Percentiles rank a stretch among this genome's conserved stretches.
Conservation (phyloP, 2,113 vertebrate species). For the Podarcis cretensis region DNA sequence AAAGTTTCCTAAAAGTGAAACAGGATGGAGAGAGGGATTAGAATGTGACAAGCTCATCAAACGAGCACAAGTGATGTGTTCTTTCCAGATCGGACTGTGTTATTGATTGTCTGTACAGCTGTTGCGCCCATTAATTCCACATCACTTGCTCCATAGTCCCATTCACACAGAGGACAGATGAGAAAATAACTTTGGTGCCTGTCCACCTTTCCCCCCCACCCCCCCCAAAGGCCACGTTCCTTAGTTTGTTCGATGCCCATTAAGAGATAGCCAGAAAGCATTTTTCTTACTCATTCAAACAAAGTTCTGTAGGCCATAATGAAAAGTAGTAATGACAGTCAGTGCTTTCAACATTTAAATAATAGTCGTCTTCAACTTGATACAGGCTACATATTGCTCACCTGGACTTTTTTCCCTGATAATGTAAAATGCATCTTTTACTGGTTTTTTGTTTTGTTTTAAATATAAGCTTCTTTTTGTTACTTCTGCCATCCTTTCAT, state of each 20-base stretch:
- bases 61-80: constrained; percentile 93
- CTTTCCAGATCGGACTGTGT: constrained; percentile 93
- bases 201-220: constrained; percentile 71
- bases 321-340: constrained; percentile 85
- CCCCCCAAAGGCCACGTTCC: constrained; percentile 71
- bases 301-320: constrained; percentile 80
- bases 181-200: constrained; percentile 86
- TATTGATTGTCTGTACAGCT: constrained; percentile 84
- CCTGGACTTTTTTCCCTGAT: constrained; percentile 89
- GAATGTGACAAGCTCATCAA: constrained; percentile 97
- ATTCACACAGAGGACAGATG: constrained; percentile 79
- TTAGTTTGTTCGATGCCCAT: constrained; percentile 70
- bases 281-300: constrained; percentile 55
- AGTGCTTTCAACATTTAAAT: constrained; percentile 84
- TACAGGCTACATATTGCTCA: constrained; percentile 84
- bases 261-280: constrained; percentile 64
- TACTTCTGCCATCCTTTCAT: constrained; percentile 55
- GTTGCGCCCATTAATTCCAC: constrained; percentile 80
- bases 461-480: constrained; percentile 66
- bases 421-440: constrained; percentile 72
- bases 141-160: constrained; percentile 80
- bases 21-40: constrained; percentile 88
- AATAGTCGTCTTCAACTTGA: constrained; percentile 71
- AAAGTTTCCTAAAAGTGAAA: constrained; percentile 91
- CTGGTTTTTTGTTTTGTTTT: constrained; percentile 42